phyloP scores from a whole-genome alignment of 2,888 invertebrate species.

The Aelia acuminata region DNA sequence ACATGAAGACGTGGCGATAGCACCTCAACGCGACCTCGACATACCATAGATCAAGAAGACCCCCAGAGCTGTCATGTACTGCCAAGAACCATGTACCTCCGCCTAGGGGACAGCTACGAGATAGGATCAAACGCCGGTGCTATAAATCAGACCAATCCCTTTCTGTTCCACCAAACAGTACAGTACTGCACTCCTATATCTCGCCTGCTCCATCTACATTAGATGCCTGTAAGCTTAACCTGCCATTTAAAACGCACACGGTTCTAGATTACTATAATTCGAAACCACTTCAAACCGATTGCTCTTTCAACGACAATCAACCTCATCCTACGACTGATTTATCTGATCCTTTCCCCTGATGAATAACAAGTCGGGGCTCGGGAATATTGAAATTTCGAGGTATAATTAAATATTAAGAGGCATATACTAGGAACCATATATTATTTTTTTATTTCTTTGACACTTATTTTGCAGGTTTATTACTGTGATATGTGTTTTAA shows the following conservation, averaged over 20 bases:
- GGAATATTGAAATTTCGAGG: too few relatives aligned
- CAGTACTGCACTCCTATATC: not conserved
- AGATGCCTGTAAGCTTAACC: not conserved
- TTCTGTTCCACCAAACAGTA: not conserved
- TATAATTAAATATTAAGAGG: too few relatives aligned
- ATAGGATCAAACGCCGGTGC: not conserved
- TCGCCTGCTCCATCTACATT: not conserved
- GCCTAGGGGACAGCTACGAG: not conserved
- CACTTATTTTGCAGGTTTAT: too few relatives aligned
- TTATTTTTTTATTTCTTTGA: too few relatives aligned
- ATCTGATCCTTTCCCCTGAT: too few relatives aligned
- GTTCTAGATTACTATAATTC: not conserved
- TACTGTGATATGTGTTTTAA: too few relatives aligned
- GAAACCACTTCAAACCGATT: too few relatives aligned
- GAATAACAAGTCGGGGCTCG: too few relatives aligned
- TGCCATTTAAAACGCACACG: not conserved
- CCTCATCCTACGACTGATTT: too few relatives aligned
- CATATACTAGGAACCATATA: too few relatives aligned
- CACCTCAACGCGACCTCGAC: not conserved
- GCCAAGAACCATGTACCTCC: not conserved
- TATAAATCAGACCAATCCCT: conserved; percentile 19
- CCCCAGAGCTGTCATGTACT: not conserved
- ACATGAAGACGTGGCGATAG: not conserved
- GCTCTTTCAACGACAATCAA: too few relatives aligned
- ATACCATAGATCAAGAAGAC: not conserved